These are phyloP conservation scores for Agrilus cyanescens DNA, from an alignment of 2,888 invertebrate genomes.

Conservation along the genomic window DNA sequence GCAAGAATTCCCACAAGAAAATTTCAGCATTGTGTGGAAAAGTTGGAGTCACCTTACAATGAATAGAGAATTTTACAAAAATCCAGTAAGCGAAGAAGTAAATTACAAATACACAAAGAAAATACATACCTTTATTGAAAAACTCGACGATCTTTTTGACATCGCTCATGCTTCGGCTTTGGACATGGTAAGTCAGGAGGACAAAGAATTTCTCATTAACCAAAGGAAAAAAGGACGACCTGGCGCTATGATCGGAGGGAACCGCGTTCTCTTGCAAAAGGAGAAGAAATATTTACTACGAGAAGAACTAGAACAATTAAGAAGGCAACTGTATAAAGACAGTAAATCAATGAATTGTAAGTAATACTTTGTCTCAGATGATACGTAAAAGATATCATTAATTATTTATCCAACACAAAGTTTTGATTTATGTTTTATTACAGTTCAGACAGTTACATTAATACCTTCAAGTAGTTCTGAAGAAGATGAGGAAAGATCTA, in stretches of 20 bases:
- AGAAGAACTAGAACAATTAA: neutral
- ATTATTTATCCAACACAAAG: no score
- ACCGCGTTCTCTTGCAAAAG: conserved; percentile 19
- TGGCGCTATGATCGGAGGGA: conserved; percentile 20
- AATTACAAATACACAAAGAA: neutral
- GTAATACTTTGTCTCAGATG: no score
- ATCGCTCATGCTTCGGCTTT: conserved; percentile 13
- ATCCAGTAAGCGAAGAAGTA: neutral
- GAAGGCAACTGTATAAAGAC: neutral
- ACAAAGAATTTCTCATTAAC: conserved; percentile 19
- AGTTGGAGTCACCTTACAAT: neutral
- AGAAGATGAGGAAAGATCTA: no score
- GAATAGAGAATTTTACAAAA: no score
- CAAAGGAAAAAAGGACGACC: conserved; percentile 20
- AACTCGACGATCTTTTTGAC: conserved; percentile 16
- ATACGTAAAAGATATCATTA: no score
- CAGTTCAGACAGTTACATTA: no score
- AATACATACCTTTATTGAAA: conserved; percentile 13
- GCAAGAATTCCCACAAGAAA: neutral
- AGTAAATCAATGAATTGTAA: no score
- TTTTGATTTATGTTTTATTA: no score
- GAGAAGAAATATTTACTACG: conserved; percentile 16
- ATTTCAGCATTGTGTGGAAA: neutral
- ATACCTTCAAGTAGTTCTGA: no score
- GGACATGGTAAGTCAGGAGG: conserved; percentile 18